A percentile compares a stretch with the other conserved stretches of the same genome.
phyloP scores from a whole-genome alignment of 35 echinoderm and acorn worm genomes.

The Apostichopus californicus region DNA sequence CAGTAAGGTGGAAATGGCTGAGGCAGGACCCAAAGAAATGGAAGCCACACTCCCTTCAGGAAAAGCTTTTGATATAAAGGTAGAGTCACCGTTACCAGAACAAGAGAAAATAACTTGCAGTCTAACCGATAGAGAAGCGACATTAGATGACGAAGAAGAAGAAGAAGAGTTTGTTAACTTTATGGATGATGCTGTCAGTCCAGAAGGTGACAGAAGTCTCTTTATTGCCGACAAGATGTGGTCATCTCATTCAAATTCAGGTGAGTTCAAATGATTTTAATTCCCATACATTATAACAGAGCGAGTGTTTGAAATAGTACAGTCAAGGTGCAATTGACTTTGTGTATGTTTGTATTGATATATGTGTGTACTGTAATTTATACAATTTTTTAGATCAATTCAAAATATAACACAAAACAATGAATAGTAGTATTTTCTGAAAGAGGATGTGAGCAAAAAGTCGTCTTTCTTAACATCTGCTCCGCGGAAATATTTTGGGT shows the following conservation, averaged over 20 bases:
- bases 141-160: background rate
- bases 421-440: too few relatives aligned
- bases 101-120: background rate
- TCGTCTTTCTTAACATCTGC: too few relatives aligned
- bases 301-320: too few relatives aligned
- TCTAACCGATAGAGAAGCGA: background rate
- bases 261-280: background rate
- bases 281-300: too few relatives aligned
- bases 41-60: background rate
- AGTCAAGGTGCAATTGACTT: too few relatives aligned
- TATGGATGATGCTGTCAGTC: background rate
- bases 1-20: background rate
- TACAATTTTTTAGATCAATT: too few relatives aligned
- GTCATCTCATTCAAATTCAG: background rate
- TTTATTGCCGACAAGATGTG: background rate
- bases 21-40: background rate
- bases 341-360: too few relatives aligned
- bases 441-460: too few relatives aligned
- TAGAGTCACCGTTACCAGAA: background rate
- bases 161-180: background rate
- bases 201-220: background rate
- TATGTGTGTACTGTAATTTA: too few relatives aligned
- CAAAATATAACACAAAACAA: too few relatives aligned
- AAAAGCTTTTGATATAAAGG: background rate
- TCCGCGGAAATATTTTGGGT: too few relatives aligned